Percentiles rank a stretch among this genome's conserved stretches.
These are phyloP conservation scores for Pocillopora damicornis DNA, from an alignment of 64 coral and sea anemone genomes.

Conservation along the genomic window DNA sequence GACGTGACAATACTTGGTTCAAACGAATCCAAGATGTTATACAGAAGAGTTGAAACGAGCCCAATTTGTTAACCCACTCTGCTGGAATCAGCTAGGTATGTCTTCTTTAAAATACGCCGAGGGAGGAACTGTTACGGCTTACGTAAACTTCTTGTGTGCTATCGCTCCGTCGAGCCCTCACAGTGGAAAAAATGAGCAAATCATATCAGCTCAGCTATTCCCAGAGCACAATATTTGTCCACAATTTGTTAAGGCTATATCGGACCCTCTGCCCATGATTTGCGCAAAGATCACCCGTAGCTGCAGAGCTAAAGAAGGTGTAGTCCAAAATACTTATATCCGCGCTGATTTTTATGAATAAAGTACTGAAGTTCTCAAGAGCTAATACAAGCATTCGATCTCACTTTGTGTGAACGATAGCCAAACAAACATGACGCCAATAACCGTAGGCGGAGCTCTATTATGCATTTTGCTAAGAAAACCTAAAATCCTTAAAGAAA, in stretches of 20 bases:
- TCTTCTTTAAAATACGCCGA: background rate
- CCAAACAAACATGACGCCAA: conserved; percentile 8
- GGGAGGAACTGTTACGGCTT: background rate
- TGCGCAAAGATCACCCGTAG: background rate
- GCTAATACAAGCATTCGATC: background rate
- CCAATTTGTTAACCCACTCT: background rate
- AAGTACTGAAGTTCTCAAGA: background rate
- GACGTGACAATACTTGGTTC: background rate
- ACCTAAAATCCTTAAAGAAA: no score
- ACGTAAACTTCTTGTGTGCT: background rate
- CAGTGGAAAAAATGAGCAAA: background rate
- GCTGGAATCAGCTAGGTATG: background rate
- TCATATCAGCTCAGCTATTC: background rate
- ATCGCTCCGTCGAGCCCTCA: background rate
- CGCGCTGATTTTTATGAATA: background rate
- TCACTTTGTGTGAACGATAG: background rate
- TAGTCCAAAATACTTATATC: conserved; percentile 1
- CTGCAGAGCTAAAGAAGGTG: background rate
- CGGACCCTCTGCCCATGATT: background rate
- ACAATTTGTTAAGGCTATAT: conserved; percentile 21
- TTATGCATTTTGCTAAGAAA: background rate
- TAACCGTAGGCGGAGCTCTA: background rate
- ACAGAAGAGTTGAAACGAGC: background rate
- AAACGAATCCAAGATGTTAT: background rate
- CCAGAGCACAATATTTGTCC: conserved; percentile 22